Evolutionary conservation across 2,113 vertebrate species (phyloP).

Genomic region (Rhinolophus ferrumequinum): DNA sequence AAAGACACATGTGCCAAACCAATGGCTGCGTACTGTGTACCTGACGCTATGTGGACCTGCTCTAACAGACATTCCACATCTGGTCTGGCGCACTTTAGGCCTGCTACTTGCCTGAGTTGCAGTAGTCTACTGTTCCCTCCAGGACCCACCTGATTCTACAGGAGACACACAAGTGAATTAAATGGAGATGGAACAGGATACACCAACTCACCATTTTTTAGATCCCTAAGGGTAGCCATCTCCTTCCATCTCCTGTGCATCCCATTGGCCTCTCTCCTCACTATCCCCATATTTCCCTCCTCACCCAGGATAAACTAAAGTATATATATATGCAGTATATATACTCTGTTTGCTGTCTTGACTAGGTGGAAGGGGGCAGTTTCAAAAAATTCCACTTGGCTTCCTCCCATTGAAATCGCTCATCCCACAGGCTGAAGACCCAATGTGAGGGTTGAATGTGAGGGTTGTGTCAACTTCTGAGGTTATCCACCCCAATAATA

Average conservation of each 20-base stretch:
- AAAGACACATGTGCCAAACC: neutral
- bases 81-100: neutral
- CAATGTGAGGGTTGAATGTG: neutral
- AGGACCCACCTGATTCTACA: neutral
- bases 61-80: too few relatives aligned
- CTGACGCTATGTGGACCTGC: neutral
- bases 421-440: neutral
- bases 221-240: neutral
- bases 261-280: too few relatives aligned
- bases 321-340: neutral
- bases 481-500: too few relatives aligned
- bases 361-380: neutral
- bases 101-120: neutral
- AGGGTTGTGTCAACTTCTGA: neutral
- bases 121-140: neutral
- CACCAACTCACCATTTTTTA: accelerated
- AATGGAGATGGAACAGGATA: neutral
- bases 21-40: too few relatives aligned
- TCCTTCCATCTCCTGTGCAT: too few relatives aligned
- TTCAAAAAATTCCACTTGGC: neutral
- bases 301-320: neutral
- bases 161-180: neutral
- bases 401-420: neutral
- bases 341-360: neutral
- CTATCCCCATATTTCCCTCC: too few relatives aligned